Percentiles rank a stretch among this genome's conserved stretches.
These are phyloP conservation scores for Morbakka virulenta DNA, from an alignment of 30 jellyfish, hydroid and myxozoan genomes.

Conservation along the genomic window DNA sequence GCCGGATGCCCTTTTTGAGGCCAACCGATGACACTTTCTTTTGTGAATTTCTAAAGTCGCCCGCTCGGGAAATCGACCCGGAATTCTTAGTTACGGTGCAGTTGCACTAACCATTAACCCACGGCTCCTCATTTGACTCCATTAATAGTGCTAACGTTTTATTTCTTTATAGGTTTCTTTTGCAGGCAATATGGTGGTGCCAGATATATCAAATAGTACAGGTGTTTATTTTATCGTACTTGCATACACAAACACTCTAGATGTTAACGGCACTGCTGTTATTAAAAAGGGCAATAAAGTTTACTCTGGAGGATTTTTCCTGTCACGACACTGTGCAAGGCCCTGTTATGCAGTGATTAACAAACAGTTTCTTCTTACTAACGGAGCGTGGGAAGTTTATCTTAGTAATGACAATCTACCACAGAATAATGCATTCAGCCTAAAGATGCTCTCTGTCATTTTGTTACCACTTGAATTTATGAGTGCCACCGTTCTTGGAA, in stretches of 20 bases:
- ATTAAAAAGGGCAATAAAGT: background rate
- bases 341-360: constrained; percentile 33
- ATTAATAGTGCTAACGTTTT: no score
- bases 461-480: constrained; percentile 65
- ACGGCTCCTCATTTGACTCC: no score
- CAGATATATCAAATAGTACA: constrained; percentile 28
- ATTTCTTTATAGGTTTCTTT: constrained; percentile 11
- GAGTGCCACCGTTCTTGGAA: constrained; percentile 51
- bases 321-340: constrained; percentile 19
- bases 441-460: constrained; percentile 23
- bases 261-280: constrained; percentile 1
- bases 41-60: no score
- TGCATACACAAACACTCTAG: constrained; percentile 31
- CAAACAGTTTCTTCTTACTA: constrained; percentile 6
- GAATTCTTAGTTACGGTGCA: no score
- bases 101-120: no score
- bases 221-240: constrained; percentile 38
- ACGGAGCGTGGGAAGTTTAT: constrained; percentile 51
- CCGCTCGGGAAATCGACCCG: no score
- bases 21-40: no score
- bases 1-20: no score
- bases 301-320: background rate
- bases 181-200: constrained; percentile 45
- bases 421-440: background rate
- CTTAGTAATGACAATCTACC: background rate